These are phyloP conservation scores for Hemibagrus wyckioides DNA, from an alignment of 2,113 vertebrate species.

Conservation along the genomic window DNA sequence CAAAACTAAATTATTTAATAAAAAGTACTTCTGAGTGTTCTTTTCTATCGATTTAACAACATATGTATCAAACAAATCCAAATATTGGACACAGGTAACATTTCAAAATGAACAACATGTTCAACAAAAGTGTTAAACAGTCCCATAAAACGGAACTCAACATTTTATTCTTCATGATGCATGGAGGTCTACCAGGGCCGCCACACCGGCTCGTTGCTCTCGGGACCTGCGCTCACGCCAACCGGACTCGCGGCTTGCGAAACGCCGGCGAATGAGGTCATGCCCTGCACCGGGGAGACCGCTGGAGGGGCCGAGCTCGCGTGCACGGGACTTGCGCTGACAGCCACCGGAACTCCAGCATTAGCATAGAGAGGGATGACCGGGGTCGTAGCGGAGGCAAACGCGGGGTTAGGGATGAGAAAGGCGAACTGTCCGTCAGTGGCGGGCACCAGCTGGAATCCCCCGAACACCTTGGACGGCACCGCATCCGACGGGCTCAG, in stretches of 20 bases:
- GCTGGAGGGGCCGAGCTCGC: slow-evolving; percentile 59
- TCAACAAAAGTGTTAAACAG: slow-evolving; percentile 52
- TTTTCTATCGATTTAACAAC: slow-evolving; percentile 74
- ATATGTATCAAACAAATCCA: slow-evolving; percentile 79
- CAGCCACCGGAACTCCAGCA: slow-evolving; percentile 72
- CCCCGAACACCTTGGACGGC: slow-evolving; percentile 81
- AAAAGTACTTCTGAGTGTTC: slow-evolving; percentile 77
- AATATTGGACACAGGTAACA: slow-evolving; percentile 80
- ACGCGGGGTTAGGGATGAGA: slow-evolving; percentile 81
- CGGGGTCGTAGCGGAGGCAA: slow-evolving; percentile 69
- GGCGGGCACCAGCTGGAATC: slow-evolving; percentile 81
- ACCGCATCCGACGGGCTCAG: slow-evolving; percentile 76
- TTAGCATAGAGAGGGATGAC: slow-evolving; percentile 78
- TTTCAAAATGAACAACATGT: slow-evolving; percentile 56
- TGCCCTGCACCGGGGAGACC: slow-evolving; percentile 82
- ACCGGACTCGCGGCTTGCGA: slow-evolving; percentile 78
- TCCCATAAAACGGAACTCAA: slow-evolving; percentile 89
- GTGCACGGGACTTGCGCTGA: slow-evolving; percentile 68
- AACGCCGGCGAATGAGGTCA: slow-evolving; percentile 81
- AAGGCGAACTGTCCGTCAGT: slow-evolving; percentile 85
- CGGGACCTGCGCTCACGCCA: slow-evolving; percentile 71
- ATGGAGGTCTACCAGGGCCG: slow-evolving; percentile 82
- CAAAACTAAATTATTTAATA: slow-evolving; percentile 85
- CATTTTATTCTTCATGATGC: slow-evolving; percentile 47
- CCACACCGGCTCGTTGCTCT: slow-evolving; percentile 85